These are phyloP conservation scores for Chiloscyllium punctatum DNA, from an alignment of 2,797 vertebrate species.

Conservation along the genomic window DNA sequence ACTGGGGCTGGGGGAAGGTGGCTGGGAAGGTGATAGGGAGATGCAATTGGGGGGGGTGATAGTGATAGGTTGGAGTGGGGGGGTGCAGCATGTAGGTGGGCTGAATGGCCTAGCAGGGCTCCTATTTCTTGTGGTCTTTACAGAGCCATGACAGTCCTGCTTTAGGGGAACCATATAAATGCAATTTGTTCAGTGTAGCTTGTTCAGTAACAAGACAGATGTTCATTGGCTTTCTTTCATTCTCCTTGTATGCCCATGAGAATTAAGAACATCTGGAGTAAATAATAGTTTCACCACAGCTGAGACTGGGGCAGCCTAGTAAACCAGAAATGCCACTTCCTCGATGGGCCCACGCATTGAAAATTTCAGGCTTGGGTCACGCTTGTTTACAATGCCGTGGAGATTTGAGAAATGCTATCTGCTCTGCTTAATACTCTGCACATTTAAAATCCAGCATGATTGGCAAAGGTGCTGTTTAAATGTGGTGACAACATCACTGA, in stretches of 20 bases:
- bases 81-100: too few species aligned
- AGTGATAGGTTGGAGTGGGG: too few species aligned
- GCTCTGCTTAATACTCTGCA: neutral
- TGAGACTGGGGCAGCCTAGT: neutral
- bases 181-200: neutral
- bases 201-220: neutral
- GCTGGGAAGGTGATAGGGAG: too few species aligned
- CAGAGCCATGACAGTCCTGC: neutral
- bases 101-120: too few species aligned
- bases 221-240: neutral
- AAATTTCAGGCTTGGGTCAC: neutral
- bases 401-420: neutral
- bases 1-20: too few species aligned
- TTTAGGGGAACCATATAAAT: neutral
- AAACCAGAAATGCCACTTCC: neutral
- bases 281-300: neutral
- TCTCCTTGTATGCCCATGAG: neutral
- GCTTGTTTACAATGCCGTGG: neutral
- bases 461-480: neutral
- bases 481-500: neutral
- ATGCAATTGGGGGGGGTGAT: too few species aligned
- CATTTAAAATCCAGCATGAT: neutral
- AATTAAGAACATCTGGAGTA: conserved; percentile 1
- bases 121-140: too few species aligned
- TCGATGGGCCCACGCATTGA: neutral